Conservation (phyloP, 2,797 vertebrate genomes). For the Neosalanx taihuensis region DNA sequence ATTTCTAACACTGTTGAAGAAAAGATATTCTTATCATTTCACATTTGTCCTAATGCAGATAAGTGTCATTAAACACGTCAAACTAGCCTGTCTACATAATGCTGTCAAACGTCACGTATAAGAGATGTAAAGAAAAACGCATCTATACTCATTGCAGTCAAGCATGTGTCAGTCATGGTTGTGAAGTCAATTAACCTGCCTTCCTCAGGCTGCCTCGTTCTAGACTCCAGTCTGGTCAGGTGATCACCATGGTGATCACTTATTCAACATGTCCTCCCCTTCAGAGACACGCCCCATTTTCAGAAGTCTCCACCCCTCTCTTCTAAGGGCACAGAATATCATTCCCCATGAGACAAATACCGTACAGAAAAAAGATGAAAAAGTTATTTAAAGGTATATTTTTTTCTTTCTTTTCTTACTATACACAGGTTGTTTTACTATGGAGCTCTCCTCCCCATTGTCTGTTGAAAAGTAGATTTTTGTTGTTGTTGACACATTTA, state of each 20-base stretch:
- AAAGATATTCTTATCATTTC: constrained; percentile 17
- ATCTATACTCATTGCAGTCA: background rate
- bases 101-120: background rate
- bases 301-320: constrained; percentile 65
- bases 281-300: constrained; percentile 36
- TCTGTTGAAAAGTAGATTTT: too few species aligned
- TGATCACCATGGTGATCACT: constrained; percentile 39
- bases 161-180: background rate
- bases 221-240: constrained; percentile 37
- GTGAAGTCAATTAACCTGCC: background rate
- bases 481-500: too few species aligned
- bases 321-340: constrained; percentile 38
- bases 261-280: constrained; percentile 48
- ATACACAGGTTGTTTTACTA: background rate
- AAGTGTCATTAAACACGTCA: constrained; percentile 8
- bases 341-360: constrained; percentile 19
- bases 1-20: constrained; percentile 57
- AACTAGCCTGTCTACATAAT: constrained; percentile 30
- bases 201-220: constrained; percentile 28
- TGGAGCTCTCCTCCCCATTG: background rate
- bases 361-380: background rate
- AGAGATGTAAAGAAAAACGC: background rate
- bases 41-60: constrained; percentile 1
- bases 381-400: background rate
- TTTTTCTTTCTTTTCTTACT: background rate